Conservation (phyloP, 2,113 vertebrate genomes). For the Typhlomys cinereus region DNA sequence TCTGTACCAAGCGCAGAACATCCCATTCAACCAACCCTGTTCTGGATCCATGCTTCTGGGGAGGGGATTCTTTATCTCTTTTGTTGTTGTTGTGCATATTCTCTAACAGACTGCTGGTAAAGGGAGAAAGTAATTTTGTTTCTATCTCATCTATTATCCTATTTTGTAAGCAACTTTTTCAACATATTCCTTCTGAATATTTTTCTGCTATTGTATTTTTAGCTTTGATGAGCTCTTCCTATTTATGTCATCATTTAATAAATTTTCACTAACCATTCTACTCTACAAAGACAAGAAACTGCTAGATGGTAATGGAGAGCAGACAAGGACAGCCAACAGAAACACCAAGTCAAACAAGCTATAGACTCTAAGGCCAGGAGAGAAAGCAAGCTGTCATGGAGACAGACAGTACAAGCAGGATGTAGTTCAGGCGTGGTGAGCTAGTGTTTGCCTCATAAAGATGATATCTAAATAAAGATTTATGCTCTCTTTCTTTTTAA, state of each 20-base stretch:
- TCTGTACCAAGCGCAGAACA: no score
- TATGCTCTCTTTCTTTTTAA: background rate
- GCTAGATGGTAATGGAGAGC: background rate
- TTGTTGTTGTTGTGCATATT: no score
- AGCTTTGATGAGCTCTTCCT: background rate
- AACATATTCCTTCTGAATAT: no score
- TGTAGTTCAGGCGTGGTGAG: background rate
- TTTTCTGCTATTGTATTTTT: background rate
- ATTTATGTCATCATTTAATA: slow-evolving; percentile 6
- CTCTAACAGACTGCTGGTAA: no score
- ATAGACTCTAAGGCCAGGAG: background rate
- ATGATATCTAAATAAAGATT: background rate
- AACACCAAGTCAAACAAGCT: background rate
- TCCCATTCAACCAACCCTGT: no score
- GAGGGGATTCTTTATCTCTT: no score
- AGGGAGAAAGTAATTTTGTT: no score
- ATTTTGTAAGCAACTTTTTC: no score
- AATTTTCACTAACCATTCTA: background rate
- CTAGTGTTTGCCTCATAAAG: background rate
- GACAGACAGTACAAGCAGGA: background rate
- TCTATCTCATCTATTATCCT: no score
- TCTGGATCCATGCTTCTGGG: no score
- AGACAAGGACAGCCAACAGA: background rate
- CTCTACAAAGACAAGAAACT: background rate
- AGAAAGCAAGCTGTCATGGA: background rate